These are phyloP conservation scores for Mandrillus leucophaeus DNA, from an alignment of 2,113 vertebrate genomes.

Conservation along the genomic window DNA sequence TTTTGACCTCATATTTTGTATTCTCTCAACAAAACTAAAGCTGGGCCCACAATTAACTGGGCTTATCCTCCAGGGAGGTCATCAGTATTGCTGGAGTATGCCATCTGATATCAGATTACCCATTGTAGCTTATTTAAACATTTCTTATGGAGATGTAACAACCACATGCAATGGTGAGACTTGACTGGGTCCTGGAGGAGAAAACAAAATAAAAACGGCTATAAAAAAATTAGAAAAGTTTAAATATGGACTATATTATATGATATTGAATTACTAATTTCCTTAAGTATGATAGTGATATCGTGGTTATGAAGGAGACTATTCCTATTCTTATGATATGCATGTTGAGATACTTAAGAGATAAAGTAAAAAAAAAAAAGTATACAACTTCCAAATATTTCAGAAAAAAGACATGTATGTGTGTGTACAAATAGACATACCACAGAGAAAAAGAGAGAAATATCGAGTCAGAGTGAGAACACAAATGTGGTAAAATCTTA, in stretches of 20 bases:
- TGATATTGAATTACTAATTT: slow-evolving; percentile 22
- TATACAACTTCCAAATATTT: neutral
- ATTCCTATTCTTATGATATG: neutral
- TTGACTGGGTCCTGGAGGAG: neutral
- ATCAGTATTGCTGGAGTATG: neutral
- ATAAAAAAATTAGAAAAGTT: neutral
- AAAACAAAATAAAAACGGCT: slow-evolving; percentile 31
- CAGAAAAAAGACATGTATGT: neutral
- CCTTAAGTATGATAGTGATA: neutral
- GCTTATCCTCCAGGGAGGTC: neutral
- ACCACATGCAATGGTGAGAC: neutral
- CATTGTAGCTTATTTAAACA: neutral
- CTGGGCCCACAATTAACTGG: neutral
- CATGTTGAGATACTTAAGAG: neutral
- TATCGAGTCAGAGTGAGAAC: neutral
- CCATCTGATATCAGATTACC: neutral
- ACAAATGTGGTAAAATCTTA: neutral
- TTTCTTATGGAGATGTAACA: neutral
- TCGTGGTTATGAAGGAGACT: neutral
- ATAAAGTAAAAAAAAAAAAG: neutral
- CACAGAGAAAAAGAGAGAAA: neutral
- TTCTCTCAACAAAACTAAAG: neutral
- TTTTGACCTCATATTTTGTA: neutral
- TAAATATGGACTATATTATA: neutral
- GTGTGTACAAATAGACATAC: neutral